A percentile compares a stretch with the other conserved stretches of the same genome.
phyloP scores from a whole-genome alignment of 2,888 invertebrate genomes.

The Julus scandinavius region DNA sequence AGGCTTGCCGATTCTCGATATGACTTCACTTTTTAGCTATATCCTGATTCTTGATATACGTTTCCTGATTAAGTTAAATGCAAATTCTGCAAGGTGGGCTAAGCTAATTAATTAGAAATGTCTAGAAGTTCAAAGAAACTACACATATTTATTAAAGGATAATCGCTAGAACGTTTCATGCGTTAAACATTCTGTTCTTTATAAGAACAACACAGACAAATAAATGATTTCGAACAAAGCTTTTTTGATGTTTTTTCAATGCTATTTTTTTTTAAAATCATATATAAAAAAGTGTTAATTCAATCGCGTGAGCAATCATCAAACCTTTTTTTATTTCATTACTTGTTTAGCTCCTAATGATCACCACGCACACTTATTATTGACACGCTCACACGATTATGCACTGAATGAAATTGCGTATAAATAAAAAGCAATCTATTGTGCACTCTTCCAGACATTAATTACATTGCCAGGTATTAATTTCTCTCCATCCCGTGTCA shows the following conservation, averaged over 20 bases:
- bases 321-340: neutral
- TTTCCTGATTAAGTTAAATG: neutral
- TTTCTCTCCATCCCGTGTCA: no score
- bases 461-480: neutral
- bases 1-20: neutral
- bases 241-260: neutral
- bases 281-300: slow-evolving; percentile 3
- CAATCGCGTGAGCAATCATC: neutral
- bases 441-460: neutral
- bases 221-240: neutral
- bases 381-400: neutral
- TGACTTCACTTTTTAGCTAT: neutral
- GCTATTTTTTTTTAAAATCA: neutral
- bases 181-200: neutral
- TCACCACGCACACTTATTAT: neutral
- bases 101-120: neutral
- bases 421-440: neutral
- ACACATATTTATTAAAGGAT: neutral
- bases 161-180: neutral
- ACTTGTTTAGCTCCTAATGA: neutral
- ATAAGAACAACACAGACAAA: neutral
- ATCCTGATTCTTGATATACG: neutral
- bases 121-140: neutral
- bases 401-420: neutral
- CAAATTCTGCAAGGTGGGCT: neutral